Conservation (phyloP, 2,888 invertebrate genomes). For the Cantharis rustica region DNA sequence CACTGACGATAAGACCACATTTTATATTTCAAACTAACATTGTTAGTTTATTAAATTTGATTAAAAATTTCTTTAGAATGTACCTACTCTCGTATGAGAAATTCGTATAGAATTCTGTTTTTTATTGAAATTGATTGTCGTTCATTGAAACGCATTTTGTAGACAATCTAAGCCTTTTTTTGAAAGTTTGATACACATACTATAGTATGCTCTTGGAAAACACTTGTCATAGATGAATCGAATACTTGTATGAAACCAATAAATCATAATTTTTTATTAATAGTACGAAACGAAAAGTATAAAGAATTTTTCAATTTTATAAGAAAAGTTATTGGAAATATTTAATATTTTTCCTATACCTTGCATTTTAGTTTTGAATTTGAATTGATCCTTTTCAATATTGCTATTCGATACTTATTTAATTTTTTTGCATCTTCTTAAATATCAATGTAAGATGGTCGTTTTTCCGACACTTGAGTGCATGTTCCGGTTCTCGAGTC, state of each 20-base stretch:
- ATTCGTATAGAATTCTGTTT: not conserved
- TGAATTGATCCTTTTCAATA: not conserved
- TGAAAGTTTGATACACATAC: not conserved
- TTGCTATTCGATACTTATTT: not conserved
- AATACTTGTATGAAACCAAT: not conserved
- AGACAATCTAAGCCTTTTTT: not conserved
- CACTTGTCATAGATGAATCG: not conserved
- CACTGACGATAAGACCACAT: not conserved
- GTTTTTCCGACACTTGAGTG: conserved; percentile 11
- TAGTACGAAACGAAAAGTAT: not conserved
- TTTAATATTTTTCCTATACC: not conserved
- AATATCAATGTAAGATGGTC: not conserved
- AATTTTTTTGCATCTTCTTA: not conserved
- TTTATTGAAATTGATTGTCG: not conserved
- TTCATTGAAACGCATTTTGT: not conserved
- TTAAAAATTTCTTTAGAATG: not conserved
- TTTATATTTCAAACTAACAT: not conserved
- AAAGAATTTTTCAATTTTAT: not conserved
- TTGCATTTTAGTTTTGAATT: not conserved
- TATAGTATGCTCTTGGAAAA: not conserved
- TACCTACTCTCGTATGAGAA: not conserved
- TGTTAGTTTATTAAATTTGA: not conserved
- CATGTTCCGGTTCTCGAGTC: conserved; percentile 18
- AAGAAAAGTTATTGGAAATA: not conserved
- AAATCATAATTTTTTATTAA: not conserved